Base-by-base conservation (phyloP, 2,888 invertebrate species). In the Zygaena filipendulae region DNA sequence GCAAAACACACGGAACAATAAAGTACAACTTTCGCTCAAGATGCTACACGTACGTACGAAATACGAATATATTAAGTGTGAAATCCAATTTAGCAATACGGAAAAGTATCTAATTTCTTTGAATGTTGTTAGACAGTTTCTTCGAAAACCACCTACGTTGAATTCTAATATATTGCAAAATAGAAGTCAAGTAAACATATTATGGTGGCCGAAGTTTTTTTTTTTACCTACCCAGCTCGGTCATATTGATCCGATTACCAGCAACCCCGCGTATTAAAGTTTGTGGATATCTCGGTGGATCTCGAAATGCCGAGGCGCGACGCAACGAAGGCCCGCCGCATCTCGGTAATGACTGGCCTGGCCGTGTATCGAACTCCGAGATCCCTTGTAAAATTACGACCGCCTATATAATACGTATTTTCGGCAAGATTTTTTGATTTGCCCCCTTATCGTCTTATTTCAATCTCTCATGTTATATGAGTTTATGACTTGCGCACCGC, bases 361-460 rank as follows among this genome's bases (percentile, higher is more conserved):
- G 72, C 55, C 55, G 62, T 71, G 68, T 75, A 75, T 77, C 74
- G 59, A 66, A 62, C 56, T 43, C 38, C 53, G 49, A 67, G 71
- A 75, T 75, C 68, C 71, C 72, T 74, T 70, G 54, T 54, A 64
- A 69, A 69, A 77, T 75, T 66, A 74, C 16, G 5, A 7, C 74
- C 72, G 69, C 57, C 51, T 60, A n/a, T 49, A 56, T 74, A 74
- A 71, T 70, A 55, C 58, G 59, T 61, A 68, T 71, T 75, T 77
- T 77, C 58, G 75, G 71, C 62, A 63, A 75, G 69, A 72, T 75
- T 71, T n/a, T 67, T 68, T 59, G 69, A 75, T 74, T 71, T 54
- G 52, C 40, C 43, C n/a, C 45, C 45, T 68, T 74, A 79, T 79
- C 77, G 60, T 53, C 62, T 68, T 66, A 68, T 72, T 74, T 71